Percentiles rank a stretch among this genome's conserved stretches.
Evolutionary conservation across 2,888 invertebrate genomes (phyloP).

Genomic region (Cosmia pyralina): DNA sequence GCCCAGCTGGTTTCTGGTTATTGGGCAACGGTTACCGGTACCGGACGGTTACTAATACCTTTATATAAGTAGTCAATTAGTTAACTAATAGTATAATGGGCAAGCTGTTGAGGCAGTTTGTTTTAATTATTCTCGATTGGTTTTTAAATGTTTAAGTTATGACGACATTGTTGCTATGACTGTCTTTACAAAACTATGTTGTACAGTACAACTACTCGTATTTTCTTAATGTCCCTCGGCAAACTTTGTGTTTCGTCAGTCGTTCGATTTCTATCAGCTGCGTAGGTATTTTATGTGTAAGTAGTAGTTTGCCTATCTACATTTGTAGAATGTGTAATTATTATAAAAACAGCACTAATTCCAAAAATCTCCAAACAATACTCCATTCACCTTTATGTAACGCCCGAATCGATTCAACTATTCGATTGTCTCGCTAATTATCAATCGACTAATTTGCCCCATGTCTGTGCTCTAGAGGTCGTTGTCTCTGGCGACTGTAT

Average conservation of each 20-base stretch:
- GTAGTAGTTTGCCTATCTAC: too few species aligned
- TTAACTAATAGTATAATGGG: conserved; percentile 50
- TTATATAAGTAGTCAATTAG: conserved; percentile 51
- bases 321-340: neutral
- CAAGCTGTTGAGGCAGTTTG: conserved; percentile 30
- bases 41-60: conserved; percentile 26
- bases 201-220: too few species aligned
- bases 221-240: too few species aligned
- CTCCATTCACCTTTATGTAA: conserved; percentile 52
- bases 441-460: conserved; percentile 48
- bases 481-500: conserved; percentile 62
- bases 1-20: neutral
- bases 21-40: conserved; percentile 46
- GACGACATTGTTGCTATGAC: conserved; percentile 5
- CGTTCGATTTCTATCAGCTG: too few species aligned
- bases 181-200: neutral
- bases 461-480: conserved; percentile 47
- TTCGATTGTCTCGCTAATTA: conserved; percentile 62
- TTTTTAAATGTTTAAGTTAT: conserved; percentile 44
- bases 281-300: too few species aligned
- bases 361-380: conserved; percentile 54
- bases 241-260: too few species aligned
- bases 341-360: conserved; percentile 22
- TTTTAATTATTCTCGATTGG: conserved; percentile 52
- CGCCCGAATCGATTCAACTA: conserved; percentile 49